Evolutionary conservation across 2,888 invertebrate genomes (phyloP).

Genomic region (Eupeodes luniger): DNA sequence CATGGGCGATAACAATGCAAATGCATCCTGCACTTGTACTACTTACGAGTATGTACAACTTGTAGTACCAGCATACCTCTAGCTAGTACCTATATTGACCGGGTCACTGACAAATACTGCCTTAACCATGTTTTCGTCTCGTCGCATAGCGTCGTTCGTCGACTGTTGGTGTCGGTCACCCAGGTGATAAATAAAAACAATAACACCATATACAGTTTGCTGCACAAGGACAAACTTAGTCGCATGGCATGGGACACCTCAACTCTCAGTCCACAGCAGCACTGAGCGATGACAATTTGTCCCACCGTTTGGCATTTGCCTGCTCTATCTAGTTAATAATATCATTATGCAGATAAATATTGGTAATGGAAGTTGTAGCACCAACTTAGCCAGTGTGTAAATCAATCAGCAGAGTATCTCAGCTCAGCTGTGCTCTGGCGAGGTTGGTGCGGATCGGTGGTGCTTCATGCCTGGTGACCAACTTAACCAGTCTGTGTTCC

Average conservation of each 20-base stretch:
- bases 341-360: constrained; percentile 68
- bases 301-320: constrained; percentile 54
- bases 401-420: constrained; percentile 59
- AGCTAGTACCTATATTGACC: constrained; percentile 15
- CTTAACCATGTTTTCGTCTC: constrained; percentile 19
- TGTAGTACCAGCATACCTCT: not conserved
- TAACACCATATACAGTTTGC: constrained; percentile 25
- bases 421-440: constrained; percentile 20
- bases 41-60: constrained; percentile 5
- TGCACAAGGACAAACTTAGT: constrained; percentile 66
- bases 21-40: constrained; percentile 69
- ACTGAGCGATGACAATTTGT: constrained; percentile 72
- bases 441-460: not conserved
- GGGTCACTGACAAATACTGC: constrained; percentile 31
- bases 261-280: constrained; percentile 27
- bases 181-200: constrained; percentile 69
- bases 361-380: constrained; percentile 71
- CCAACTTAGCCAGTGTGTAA: constrained; percentile 62
- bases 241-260: constrained; percentile 12
- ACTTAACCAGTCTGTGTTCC: constrained; percentile 40
- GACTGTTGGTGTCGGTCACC: constrained; percentile 18
- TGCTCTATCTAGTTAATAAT: constrained; percentile 50
- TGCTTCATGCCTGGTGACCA: constrained; percentile 34
- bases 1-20: constrained; percentile 69
- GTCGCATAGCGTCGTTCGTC: not conserved